phyloP scores from a whole-genome alignment of 1,140 invertebrate species.

The Grapholita molesta region DNA sequence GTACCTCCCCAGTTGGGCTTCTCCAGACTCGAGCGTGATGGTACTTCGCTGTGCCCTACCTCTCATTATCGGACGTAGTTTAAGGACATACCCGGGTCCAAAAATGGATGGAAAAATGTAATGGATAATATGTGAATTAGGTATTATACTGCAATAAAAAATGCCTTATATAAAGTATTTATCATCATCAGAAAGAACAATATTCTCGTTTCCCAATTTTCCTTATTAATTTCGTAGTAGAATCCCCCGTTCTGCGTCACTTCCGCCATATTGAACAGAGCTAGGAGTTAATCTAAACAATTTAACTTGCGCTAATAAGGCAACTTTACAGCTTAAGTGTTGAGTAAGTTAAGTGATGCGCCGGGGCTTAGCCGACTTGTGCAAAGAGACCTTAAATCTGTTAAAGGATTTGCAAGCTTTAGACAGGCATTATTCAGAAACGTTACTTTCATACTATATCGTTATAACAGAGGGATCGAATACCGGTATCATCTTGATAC shows the following conservation, averaged over 20 bases:
- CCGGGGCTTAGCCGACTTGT: not conserved
- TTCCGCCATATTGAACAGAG: not conserved
- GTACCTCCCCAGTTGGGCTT: no score
- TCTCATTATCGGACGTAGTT: no score
- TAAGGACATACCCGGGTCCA: no score
- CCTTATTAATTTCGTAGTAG: not conserved
- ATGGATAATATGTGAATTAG: no score
- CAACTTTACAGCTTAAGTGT: not conserved
- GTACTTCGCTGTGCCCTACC: no score
- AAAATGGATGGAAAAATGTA: no score
- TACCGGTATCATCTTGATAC: no score
- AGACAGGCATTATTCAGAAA: not conserved
- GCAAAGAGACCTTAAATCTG: not conserved
- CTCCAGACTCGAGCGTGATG: no score
- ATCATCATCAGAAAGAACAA: not conserved
- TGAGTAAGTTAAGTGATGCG: conserved; percentile 9
- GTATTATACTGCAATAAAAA: no score
- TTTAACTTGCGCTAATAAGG: conserved; percentile 12
- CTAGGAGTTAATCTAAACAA: not conserved
- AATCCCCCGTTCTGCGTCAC: not conserved
- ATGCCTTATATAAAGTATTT: no score
- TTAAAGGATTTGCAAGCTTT: not conserved
- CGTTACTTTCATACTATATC: not conserved
- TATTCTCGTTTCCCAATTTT: not conserved
- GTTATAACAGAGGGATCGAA: no score